phyloP scores from a whole-genome alignment of 2,888 invertebrate species.

The Herminia tarsipennalis region DNA sequence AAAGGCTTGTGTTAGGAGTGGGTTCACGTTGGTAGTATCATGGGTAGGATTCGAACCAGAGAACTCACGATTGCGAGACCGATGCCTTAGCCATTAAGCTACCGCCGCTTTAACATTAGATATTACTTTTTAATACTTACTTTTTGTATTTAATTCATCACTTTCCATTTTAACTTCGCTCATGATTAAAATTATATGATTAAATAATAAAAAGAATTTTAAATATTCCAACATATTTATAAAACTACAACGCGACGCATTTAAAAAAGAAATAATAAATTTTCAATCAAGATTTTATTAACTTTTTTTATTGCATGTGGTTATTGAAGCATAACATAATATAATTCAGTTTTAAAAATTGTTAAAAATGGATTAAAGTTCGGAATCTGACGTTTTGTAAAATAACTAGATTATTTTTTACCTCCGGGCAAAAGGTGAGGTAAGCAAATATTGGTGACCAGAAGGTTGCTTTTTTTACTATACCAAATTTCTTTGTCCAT shows the following conservation, averaged over 20 bases:
- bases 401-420: background rate
- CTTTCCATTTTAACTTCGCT: background rate
- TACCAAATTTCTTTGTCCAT: too few species aligned
- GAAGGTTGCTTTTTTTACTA: too few species aligned
- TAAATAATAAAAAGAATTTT: slow-evolving; percentile 9
- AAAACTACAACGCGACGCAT: background rate
- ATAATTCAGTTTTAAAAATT: background rate
- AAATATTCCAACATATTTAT: slow-evolving; percentile 17
- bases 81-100: too few species aligned
- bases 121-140: slow-evolving; percentile 3
- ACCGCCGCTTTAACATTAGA: too few species aligned
- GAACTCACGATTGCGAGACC: too few species aligned
- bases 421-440: too few species aligned
- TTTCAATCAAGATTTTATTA: slow-evolving; percentile 17
- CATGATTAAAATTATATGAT: slow-evolving; percentile 11
- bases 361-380: too few species aligned
- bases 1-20: too few species aligned
- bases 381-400: too few species aligned
- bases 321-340: slow-evolving; percentile 27
- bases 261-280: background rate
- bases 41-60: too few species aligned
- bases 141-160: background rate
- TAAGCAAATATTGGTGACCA: too few species aligned
- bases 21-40: too few species aligned
- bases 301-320: slow-evolving; percentile 13